A percentile compares a stretch with the other conserved stretches of the same genome.
Evolutionary conservation across 2,888 invertebrate genomes (phyloP).

Genomic region (Reticulitermes lucifugus): DNA sequence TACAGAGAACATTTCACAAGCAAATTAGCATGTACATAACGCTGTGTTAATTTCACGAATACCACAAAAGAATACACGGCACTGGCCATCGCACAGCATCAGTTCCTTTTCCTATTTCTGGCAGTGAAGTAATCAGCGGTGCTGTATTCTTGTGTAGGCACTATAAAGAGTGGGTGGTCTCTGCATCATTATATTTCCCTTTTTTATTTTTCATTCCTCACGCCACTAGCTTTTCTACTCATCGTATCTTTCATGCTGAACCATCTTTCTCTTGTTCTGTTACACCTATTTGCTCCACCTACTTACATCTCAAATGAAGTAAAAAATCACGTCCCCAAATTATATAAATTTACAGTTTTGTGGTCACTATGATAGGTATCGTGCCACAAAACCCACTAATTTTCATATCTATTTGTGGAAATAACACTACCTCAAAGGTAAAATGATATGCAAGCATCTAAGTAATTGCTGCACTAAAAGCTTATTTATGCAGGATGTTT

Average conservation of each 20-base stretch:
- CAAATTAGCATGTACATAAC: too few species aligned
- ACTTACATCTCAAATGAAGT: too few species aligned
- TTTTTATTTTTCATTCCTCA: neutral
- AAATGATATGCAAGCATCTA: too few species aligned
- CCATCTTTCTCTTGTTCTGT: too few species aligned
- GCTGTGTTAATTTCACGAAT: too few species aligned
- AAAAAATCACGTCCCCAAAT: neutral
- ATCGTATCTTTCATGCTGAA: too few species aligned
- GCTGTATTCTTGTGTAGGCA: neutral
- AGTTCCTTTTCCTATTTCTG: neutral
- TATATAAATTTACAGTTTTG: neutral
- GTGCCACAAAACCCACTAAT: neutral
- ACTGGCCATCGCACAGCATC: neutral
- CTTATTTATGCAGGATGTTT: too few species aligned
- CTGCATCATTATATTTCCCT: conserved; percentile 9
- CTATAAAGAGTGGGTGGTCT: conserved; percentile 29
- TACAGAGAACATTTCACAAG: too few species aligned
- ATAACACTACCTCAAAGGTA: neutral
- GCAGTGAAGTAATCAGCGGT: neutral
- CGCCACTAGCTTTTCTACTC: too few species aligned
- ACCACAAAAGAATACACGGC: neutral
- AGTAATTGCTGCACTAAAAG: too few species aligned
- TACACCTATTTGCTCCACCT: too few species aligned
- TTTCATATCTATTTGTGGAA: neutral
- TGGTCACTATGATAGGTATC: neutral